phyloP scores from a whole-genome alignment of 2,888 invertebrate species.

The Caradrina kadenii region DNA sequence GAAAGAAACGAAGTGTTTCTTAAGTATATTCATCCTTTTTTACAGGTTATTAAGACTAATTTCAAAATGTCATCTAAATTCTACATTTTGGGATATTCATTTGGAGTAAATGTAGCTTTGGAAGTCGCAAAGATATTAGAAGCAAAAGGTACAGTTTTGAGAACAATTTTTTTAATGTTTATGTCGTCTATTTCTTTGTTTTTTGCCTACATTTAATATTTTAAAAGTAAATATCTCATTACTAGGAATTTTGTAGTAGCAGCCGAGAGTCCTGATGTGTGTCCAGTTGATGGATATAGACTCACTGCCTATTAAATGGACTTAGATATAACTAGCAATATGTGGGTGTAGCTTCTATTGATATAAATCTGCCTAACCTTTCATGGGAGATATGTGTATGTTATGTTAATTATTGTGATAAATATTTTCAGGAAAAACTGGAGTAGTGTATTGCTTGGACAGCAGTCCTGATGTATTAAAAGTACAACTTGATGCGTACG shows the following conservation, averaged over 20 bases:
- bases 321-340: no score
- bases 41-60: constrained; percentile 63
- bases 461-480: constrained; percentile 75
- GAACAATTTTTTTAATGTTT: no score
- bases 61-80: constrained; percentile 65
- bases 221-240: no score
- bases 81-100: constrained; percentile 73
- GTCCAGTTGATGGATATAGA: no score
- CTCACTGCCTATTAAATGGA: no score
- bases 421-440: constrained; percentile 67
- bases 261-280: no score
- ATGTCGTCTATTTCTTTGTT: neutral
- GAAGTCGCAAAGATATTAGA: constrained; percentile 76
- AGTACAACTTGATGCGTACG: constrained; percentile 65
- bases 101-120: constrained; percentile 74
- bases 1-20: neutral
- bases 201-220: no score
- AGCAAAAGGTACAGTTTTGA: constrained; percentile 69
- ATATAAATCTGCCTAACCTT: no score
- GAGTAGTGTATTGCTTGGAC: constrained; percentile 72
- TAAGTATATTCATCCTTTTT: neutral
- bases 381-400: no score
- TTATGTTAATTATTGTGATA: no score
- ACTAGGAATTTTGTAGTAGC: no score
- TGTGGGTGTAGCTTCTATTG: no score